Evolutionary conservation across 2,113 vertebrate genomes (phyloP).

Genomic region (Mola mola): DNA sequence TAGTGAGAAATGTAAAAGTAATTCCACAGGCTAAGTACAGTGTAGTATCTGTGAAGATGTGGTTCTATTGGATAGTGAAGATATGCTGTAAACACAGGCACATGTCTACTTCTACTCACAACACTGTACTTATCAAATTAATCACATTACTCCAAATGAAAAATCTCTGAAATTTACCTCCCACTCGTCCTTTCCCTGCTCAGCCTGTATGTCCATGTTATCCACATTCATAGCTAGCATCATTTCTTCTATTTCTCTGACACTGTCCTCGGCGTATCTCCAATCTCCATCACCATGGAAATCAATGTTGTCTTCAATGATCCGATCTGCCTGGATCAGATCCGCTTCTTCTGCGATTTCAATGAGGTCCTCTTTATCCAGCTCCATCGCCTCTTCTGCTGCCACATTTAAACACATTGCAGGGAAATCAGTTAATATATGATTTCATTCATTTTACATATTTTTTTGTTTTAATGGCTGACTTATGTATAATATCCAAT

Average conservation of each 20-base stretch:
- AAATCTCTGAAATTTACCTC: conserved; percentile 56
- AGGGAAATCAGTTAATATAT: not conserved
- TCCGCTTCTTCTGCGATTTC: conserved; percentile 89
- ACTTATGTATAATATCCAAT: no score
- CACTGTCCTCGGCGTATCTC: conserved; percentile 19
- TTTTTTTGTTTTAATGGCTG: no score
- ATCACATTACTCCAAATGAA: no score
- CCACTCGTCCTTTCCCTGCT: conserved; percentile 47
- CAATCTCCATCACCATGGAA: conserved; percentile 4
- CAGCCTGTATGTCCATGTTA: conserved; percentile 44
- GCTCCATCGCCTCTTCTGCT: conserved; percentile 61
- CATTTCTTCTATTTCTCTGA: conserved; percentile 63
- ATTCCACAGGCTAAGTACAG: not conserved
- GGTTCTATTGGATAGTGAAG: not conserved
- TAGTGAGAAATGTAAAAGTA: not conserved
- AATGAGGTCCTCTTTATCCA: conserved; percentile 81
- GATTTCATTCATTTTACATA: not conserved
- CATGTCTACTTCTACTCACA: no score
- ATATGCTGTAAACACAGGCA: not conserved
- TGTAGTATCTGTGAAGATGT: not conserved
- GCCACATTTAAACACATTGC: conserved; percentile 1
- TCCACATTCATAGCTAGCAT: conserved; percentile 86
- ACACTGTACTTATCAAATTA: no score
- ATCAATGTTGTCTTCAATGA: conserved; percentile 84
- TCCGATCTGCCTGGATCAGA: conserved; percentile 88